Base-by-base conservation (phyloP, 2,113 vertebrate species). In the Scomber colias region DNA sequence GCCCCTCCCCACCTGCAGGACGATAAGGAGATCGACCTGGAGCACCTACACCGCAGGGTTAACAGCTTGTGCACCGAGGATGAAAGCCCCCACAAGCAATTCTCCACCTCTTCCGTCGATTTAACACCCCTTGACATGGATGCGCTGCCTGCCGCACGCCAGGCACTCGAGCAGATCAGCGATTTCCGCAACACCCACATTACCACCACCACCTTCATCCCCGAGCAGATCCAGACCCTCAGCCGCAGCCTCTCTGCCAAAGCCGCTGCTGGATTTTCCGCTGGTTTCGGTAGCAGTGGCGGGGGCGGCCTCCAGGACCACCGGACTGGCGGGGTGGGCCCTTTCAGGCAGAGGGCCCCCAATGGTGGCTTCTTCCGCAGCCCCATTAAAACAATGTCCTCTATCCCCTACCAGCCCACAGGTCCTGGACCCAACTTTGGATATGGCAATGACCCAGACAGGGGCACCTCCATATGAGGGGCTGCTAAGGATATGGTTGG, bases 21-120 rank as follows among this genome's bases (percentile, higher is more conserved):
- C 49, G 98, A 99, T 96, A 99, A 99, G 95, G 98, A 99, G 96
- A 99, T 99, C 79, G 98, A 99, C 95, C 95, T 99, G 96, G 98
- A 99, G 92, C 98, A 99, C 94, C 97, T 99, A 92, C 98, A 99
- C 94, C 97, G 97, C 93, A 95, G 98, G 51, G 98, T 99, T 94
- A 99, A 99, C 97, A 99, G 98, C 96, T 95, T 99, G 94, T 99
- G 98, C 96, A 99, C 98, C 89, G 98, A 99, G n/a, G 98, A 99
- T 11, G 98, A 99, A 92, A 99, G 98, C 93, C 98, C 98, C 91
- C 98, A 99, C 95, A 99, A 99, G 97, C 98, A 99, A 94, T 99
- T 98, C 95, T 99, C 98, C 95, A 97, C 98, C 93, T 99, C 98
- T 50, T 99, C 98, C 73, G 98, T 99, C 94, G 98, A 99, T 94